Evolutionary conservation across 2,797 vertebrate genomes (phyloP), one percentile per base, ranked within the genome.

Genomic region (Amphiprion clarkii): DNA sequence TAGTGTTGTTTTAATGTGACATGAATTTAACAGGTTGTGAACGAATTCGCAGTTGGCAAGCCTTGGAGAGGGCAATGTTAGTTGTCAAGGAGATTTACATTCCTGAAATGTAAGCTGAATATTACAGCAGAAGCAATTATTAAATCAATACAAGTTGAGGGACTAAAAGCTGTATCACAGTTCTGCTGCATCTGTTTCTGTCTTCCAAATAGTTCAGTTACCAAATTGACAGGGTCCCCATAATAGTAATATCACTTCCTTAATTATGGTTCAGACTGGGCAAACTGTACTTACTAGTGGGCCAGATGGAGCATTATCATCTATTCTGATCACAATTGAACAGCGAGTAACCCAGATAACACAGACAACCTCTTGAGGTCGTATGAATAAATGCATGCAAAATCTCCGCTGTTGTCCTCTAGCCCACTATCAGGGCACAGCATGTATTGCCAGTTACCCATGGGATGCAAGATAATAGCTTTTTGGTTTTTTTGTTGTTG

Each of bases 71-170:
- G 49, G n/a, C 65, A 61, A 53, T 76, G 67, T 66, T 66, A 62
- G 74, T 69, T 81, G 64, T 76, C 61, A 49, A 67, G 68, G 56
- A 81, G 86, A 89, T 79, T 84, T 84, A 70, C 54, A 40, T 76
- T 78, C 74, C 71, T 77, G 79, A 79, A 71, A 84, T 87, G 39
- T 57, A 58, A 66, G 46, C 49, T 69, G 53, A 56, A 25, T 52
- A 58, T 17, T 46, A 46, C 44, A 46, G 44, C 17, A 16, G 17
- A 46, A 51, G 23, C 49, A 51, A 51, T 51, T 23, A 23, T 12
- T 51, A 4, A 12, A 12, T 21, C 46, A 19, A 49, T 49, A 49
- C 19, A n/a, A n/a, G 21, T 51, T 51, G 7, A 7, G n/a, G 10
- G n/a, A 65, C 16, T 21, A 31, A 55, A 55, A 23, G 9, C 21